Conservation (phyloP, 1,140 invertebrate species). For the Polypedilum pembai region DNA sequence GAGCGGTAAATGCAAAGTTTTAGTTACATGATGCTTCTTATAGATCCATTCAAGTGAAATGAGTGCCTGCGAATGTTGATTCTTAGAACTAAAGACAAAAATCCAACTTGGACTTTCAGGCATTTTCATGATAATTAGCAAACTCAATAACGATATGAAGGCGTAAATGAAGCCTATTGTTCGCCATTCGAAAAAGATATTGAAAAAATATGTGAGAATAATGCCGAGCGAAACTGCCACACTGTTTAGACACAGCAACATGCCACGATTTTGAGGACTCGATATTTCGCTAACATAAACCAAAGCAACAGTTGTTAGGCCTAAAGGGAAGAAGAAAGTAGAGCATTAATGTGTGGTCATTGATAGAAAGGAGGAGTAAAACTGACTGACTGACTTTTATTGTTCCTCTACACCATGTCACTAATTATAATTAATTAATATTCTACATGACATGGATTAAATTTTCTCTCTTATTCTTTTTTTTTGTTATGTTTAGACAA, state of each 20-base stretch:
- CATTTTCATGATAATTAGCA: slow-evolving; percentile 42
- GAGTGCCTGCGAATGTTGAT: slow-evolving; percentile 39
- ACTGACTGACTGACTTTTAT: not conserved
- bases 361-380: not conserved
- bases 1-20: not conserved
- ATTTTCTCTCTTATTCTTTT: too few relatives aligned
- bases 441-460: not conserved
- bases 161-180: slow-evolving; percentile 45
- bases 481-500: too few relatives aligned
- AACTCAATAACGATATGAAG: slow-evolving; percentile 39
- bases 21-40: slow-evolving; percentile 33
- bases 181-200: slow-evolving; percentile 45
- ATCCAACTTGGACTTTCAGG: slow-evolving; percentile 55
- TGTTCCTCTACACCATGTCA: not conserved
- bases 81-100: slow-evolving; percentile 42
- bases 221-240: slow-evolving; percentile 51
- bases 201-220: slow-evolving; percentile 47
- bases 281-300: slow-evolving; percentile 54
- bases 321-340: slow-evolving; percentile 34
- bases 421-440: slow-evolving; percentile 20
- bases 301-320: slow-evolving; percentile 47
- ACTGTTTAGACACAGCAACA: slow-evolving; percentile 50
- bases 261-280: slow-evolving; percentile 47
- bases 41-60: slow-evolving; percentile 45
- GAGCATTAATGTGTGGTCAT: not conserved